Evolutionary conservation across 2,797 vertebrate species (phyloP), one percentile per base, ranked within the genome.

Genomic region (Lagocephalus sceleratus): DNA sequence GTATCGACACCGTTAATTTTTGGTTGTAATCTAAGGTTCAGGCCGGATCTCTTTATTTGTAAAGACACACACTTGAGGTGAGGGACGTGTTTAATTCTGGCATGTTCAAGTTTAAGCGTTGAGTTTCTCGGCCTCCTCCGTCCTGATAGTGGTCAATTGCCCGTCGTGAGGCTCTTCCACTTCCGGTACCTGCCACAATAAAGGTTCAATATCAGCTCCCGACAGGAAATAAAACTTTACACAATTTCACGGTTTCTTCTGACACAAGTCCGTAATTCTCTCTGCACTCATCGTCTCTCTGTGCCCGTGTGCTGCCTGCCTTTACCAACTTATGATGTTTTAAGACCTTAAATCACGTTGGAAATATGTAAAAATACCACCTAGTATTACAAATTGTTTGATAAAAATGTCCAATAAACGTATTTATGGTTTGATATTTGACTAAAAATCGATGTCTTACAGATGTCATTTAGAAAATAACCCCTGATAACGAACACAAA

Each of bases 51-150:
- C 20, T 20, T 42, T 9, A 10, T 20, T 20, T 20, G n/a, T 17
- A 6, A 17, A 16, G 7, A 8, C 39, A 40, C 16, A 40, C 39
- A 40, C 17, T 40, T 40, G 39, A 17, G 16, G 17, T 16, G 39
- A 2, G 39, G 39, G 5, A 7, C 39, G 23, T 23, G 52, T 44
- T 47, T 39, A 22, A 52, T 19, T 45, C 46, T 82, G 50, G 59
- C 54, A 5, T 58, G 42, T 44, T 41, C 65, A 48, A 53, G 51
- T 17, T 12, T 84, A 85, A 45, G 17, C 20, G 47, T 63, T 90
- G 47, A 92, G 86, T 63, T 89, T 91, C 54, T 88, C 85, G 1
- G 52, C 0, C 53, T 91, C 91, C 0, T 84, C 79, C 1, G 66
- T 53, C 52, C 26, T 82, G 49, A 92, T 84, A 1, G 39, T 5